Evolutionary conservation across 2,113 vertebrate species (phyloP), one percentile per base, ranked within the genome.

Genomic region (Pachyramphus minor): DNA sequence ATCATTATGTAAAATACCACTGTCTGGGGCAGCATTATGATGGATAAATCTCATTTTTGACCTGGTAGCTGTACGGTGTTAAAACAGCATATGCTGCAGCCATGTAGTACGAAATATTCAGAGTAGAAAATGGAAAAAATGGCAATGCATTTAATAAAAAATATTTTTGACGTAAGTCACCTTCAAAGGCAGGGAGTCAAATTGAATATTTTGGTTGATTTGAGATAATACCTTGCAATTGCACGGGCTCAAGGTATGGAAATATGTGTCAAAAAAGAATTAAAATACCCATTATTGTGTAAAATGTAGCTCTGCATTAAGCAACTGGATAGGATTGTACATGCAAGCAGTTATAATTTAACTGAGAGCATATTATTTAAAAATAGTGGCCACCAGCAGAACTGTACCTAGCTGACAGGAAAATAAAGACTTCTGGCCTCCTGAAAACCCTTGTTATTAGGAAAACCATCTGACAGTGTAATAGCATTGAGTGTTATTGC

Each of bases 1-100:
- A 60, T 92, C 81, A 76, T 92, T 95, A 96, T 93, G 80, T 91
- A 94, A 95, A 97, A 89, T 68, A 59, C 45, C 59, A 13, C 92
- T 72, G 62, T 84, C 90, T 94, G 68, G 81, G 90, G 74, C 89
- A 91, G 74, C 53, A 45, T 94, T 91, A 60, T 37, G 86, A 74
- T 93, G 90, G 89, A 87, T 94, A 96, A 82, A 95, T 97, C 91
- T 97, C 44, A 74, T 91, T 95, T 97, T 88, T 95, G 86, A 93
- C 90, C 52, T 45, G 37, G 55, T 69, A 84, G 59, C 74, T 10
- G 11, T 81, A 47, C 0, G 0, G 45, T 77, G 28, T 89, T 90
- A 39, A 50, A 76, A 23, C 35, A 74, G 45, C 19, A 2, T 47
- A 59, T 39, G 35, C 53, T 89, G 53, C 64, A 92, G 60, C 64